These are phyloP conservation scores for Dromococcyx pavoninus DNA, from an alignment of 2,797 vertebrate genomes.

Conservation along the genomic window DNA sequence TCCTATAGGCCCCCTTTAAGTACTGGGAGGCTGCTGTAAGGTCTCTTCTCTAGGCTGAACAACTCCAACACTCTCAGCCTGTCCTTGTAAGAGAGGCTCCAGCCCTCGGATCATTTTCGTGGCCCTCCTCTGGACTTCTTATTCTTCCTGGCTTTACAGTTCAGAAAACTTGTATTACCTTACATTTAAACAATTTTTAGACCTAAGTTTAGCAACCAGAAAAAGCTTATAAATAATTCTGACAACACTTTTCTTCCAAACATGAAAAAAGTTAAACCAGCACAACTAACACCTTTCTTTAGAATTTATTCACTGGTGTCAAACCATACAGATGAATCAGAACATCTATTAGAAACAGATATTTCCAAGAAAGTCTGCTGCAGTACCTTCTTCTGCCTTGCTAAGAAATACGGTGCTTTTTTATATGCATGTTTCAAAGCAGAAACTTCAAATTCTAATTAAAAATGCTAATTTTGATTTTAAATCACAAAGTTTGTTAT, in stretches of 20 bases:
- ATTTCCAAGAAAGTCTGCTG: background rate
- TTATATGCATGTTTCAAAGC: background rate
- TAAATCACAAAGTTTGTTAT: background rate
- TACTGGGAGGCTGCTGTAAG: too few relatives aligned
- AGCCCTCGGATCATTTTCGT: too few relatives aligned
- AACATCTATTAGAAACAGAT: background rate
- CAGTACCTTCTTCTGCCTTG: background rate
- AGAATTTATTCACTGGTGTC: background rate
- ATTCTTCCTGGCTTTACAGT: background rate
- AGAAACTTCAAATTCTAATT: background rate
- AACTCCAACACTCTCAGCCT: too few relatives aligned
- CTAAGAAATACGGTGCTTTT: background rate
- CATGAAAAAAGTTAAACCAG: background rate
- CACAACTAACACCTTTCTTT: background rate
- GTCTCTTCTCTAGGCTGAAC: too few relatives aligned
- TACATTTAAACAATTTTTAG: background rate
- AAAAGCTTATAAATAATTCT: background rate
- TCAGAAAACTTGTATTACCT: background rate
- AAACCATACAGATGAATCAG: background rate
- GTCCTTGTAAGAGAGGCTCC: too few relatives aligned
- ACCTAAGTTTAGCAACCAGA: background rate
- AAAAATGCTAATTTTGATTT: constrained; percentile 3
- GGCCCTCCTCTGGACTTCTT: background rate
- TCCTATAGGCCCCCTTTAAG: too few relatives aligned
- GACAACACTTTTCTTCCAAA: background rate